Evolutionary conservation across 2,888 invertebrate species (phyloP).

Genomic region (Toxonevra muliebris): DNA sequence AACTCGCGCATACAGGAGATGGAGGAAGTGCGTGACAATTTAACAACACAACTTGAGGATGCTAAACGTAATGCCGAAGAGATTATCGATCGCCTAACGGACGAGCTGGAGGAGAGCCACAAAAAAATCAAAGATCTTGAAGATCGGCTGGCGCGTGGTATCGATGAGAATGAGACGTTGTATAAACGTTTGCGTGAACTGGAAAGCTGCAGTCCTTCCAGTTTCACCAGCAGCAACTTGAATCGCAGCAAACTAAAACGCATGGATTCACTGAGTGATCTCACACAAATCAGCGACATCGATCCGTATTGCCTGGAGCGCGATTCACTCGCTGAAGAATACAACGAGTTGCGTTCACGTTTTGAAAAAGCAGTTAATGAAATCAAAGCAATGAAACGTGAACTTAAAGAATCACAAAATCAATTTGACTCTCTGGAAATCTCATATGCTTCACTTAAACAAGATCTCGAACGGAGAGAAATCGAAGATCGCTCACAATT

Average conservation of each 20-base stretch:
- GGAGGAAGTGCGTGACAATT: slow-evolving; percentile 74
- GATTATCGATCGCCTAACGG: slow-evolving; percentile 74
- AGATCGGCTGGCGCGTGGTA: slow-evolving; percentile 71
- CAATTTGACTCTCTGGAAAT: slow-evolving; percentile 83
- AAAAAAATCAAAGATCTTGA: slow-evolving; percentile 65
- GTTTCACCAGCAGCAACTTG: slow-evolving; percentile 55
- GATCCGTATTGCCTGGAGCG: slow-evolving; percentile 79
- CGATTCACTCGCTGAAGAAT: slow-evolving; percentile 82
- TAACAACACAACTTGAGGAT: slow-evolving; percentile 72
- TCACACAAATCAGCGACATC: slow-evolving; percentile 81
- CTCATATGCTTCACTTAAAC: slow-evolving; percentile 78
- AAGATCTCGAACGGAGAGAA: slow-evolving; percentile 76
- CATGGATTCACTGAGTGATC: slow-evolving; percentile 81
- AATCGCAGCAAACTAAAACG: slow-evolving; percentile 67
- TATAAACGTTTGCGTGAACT: slow-evolving; percentile 78
- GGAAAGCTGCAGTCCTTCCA: slow-evolving; percentile 68
- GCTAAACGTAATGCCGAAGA: slow-evolving; percentile 76
- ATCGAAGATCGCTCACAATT: slow-evolving; percentile 75
- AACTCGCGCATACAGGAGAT: slow-evolving; percentile 76
- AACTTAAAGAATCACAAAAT: slow-evolving; percentile 80
- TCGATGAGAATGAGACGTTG: slow-evolving; percentile 80
- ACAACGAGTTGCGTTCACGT: slow-evolving; percentile 77
- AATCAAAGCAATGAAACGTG: slow-evolving; percentile 83
- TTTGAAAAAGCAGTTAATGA: slow-evolving; percentile 86
- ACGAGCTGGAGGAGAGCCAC: slow-evolving; percentile 75